These are phyloP conservation scores for Pogonomyrmex barbatus DNA, from an alignment of 1,140 invertebrate species.

Conservation along the genomic window DNA sequence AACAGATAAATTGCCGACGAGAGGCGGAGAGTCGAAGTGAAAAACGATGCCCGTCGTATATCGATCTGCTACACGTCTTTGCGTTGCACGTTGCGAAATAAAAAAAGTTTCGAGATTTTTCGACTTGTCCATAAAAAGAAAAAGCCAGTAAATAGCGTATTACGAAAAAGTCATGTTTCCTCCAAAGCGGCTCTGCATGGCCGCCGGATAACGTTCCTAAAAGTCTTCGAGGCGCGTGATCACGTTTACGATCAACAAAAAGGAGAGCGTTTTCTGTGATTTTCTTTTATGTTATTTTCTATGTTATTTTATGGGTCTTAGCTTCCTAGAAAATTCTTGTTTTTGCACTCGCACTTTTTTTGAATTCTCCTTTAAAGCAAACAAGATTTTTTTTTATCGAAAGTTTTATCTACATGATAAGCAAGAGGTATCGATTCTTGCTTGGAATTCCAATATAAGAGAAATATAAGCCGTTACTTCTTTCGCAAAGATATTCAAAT, in stretches of 20 bases:
- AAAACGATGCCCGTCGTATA: constrained; percentile 23
- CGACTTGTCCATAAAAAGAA: not conserved
- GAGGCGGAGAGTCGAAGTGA: constrained; percentile 17
- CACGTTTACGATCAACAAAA: constrained; percentile 11
- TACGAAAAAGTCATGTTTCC: not conserved
- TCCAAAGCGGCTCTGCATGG: not conserved
- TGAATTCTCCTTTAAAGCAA: not conserved
- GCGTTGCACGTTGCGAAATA: not conserved
- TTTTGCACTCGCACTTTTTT: constrained; percentile 1
- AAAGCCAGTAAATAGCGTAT: constrained; percentile 3
- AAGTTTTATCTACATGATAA: not conserved
- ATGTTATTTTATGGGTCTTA: not conserved
- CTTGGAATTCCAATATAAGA: not conserved
- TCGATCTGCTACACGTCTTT: constrained; percentile 9
- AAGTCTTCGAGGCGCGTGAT: constrained; percentile 6
- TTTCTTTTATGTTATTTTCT: not conserved
- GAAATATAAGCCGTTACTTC: not conserved
- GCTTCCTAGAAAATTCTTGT: not conserved
- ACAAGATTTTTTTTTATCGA: not conserved
- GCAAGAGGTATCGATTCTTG: constrained; percentile 17
- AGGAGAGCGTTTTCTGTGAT: not conserved
- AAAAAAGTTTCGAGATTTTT: constrained; percentile 4
- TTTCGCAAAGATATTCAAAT: not conserved
- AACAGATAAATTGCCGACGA: constrained; percentile 65
- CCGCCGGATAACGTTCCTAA: constrained; percentile 16